phyloP scores from a whole-genome alignment of 2,797 vertebrate genomes.

The Meriones psammophilus region DNA sequence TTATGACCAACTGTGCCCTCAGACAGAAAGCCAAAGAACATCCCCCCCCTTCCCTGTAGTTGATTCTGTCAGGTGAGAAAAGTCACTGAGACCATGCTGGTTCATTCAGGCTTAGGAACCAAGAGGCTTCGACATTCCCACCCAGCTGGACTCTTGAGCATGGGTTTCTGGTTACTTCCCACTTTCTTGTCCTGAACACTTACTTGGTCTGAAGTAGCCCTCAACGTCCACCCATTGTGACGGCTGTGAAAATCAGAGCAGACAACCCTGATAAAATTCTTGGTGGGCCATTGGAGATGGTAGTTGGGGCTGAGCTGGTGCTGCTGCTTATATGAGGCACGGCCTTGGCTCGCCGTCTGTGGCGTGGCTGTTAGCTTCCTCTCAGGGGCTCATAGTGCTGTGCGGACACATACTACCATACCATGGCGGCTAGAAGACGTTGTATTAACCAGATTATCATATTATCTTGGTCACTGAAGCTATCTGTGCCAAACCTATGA shows the following conservation, averaged over 20 bases:
- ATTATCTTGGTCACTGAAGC: neutral
- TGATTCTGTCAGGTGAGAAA: neutral
- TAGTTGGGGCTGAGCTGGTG: no score
- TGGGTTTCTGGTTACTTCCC: neutral
- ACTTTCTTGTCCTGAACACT: neutral
- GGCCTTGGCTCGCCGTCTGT: neutral
- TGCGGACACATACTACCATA: neutral
- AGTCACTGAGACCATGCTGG: no score
- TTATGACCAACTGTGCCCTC: neutral
- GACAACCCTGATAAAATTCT: neutral
- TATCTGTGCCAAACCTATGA: fast-evolving
- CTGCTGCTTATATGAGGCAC: fast-evolving
- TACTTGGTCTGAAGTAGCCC: neutral
- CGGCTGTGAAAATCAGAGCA: neutral
- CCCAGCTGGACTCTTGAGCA: neutral
- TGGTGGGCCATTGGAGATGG: fast-evolving
- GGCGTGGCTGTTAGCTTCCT: neutral
- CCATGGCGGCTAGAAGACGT: neutral
- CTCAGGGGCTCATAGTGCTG: neutral
- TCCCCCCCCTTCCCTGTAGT: neutral
- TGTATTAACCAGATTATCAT: neutral
- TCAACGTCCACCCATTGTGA: neutral
- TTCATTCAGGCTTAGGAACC: neutral
- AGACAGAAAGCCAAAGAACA: neutral
- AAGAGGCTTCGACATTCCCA: no score